A percentile compares a stretch with the other conserved stretches of the same genome.
phyloP scores from a whole-genome alignment of 2,888 invertebrate species.

The Apeira syringaria region DNA sequence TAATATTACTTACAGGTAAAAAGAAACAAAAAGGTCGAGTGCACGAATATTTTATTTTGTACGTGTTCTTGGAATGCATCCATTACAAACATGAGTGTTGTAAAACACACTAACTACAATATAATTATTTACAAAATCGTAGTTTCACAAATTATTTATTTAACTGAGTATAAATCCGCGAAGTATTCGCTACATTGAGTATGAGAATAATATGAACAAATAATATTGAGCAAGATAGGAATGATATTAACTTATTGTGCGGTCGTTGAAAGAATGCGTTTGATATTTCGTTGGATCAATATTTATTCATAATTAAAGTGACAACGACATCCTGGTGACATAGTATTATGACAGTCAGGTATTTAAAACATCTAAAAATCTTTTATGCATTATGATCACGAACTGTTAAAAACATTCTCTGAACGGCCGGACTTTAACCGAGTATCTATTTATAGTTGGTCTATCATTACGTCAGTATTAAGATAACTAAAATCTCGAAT shows the following conservation, averaged over 20 bases:
- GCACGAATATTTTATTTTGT: slow-evolving; percentile 79
- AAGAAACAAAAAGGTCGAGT: slow-evolving; percentile 62
- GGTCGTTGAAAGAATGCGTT: too few relatives aligned
- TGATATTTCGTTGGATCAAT: too few relatives aligned
- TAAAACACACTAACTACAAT: slow-evolving; percentile 57
- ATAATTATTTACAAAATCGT: slow-evolving; percentile 53
- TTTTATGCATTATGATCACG: too few relatives aligned
- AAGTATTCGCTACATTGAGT: slow-evolving; percentile 63
- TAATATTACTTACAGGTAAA: not conserved
- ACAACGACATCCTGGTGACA: too few relatives aligned
- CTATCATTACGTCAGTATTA: slow-evolving; percentile 10
- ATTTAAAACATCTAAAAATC: too few relatives aligned
- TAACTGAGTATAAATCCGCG: slow-evolving; percentile 68
- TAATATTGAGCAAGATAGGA: slow-evolving; percentile 51
- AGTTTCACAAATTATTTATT: slow-evolving; percentile 44
- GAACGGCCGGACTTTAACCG: too few relatives aligned
- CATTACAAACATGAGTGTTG: slow-evolving; percentile 60
- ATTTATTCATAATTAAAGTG: too few relatives aligned
- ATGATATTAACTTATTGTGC: slow-evolving; percentile 38
- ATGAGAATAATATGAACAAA: slow-evolving; percentile 37
- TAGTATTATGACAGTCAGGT: too few relatives aligned
- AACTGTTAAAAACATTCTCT: too few relatives aligned
- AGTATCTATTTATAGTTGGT: slow-evolving; percentile 27
- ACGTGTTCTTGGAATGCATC: slow-evolving; percentile 69
- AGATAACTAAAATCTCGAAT: too few relatives aligned